Base-by-base conservation (phyloP, 2,113 vertebrate species). In the Syngnathoides biaculeatus region DNA sequence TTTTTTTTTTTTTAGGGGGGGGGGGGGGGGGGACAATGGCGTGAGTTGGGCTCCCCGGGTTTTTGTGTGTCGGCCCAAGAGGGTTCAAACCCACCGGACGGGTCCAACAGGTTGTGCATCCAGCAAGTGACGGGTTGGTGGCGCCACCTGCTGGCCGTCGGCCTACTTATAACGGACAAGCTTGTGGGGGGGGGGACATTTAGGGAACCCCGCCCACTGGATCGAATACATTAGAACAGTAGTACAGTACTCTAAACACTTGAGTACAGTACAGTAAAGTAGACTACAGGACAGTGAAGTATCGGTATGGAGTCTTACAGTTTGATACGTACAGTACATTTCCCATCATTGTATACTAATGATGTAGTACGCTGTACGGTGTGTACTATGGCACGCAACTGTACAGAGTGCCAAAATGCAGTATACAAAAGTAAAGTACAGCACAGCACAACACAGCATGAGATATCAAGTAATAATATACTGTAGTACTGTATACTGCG, bases 31-130 rank as follows among this genome's bases (percentile, higher is more conserved):
- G 19, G 12, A 24, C 58, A 39, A 40, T 40, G 6, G 19, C 11
- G 55, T 14, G 13, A 57, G 24, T 30, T 57, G 10, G 24, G 24
- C 8, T 35, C 30, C 30, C 27, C 22, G 14, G 24, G 8, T 27
- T 27, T 27, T 56, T 22, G 12, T 61, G 59, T 61, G 22, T 61
- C 13, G 38, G 42, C 9, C 19, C 7, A 20, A 20, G 56, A 35
- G 7, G 15, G 17, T 13, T 22, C 12, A 26, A 43, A 7, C 40
- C 14, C 24, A 24, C n/a, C 39, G 6, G 7, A 14, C 60, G 26
- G 40, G 60, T 43, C 22, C 60, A 62, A 62, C 60, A 62, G 60
- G 60, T 62, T 62, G 22, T 26, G 22, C n/a, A 1, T 39, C n/a
- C 40, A 17, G 2, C 17, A 14, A 40, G 40, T 26, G 60, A 43